Evolutionary conservation across 2,113 vertebrate genomes (phyloP).

Genomic region (Pomatostomus ruficeps): DNA sequence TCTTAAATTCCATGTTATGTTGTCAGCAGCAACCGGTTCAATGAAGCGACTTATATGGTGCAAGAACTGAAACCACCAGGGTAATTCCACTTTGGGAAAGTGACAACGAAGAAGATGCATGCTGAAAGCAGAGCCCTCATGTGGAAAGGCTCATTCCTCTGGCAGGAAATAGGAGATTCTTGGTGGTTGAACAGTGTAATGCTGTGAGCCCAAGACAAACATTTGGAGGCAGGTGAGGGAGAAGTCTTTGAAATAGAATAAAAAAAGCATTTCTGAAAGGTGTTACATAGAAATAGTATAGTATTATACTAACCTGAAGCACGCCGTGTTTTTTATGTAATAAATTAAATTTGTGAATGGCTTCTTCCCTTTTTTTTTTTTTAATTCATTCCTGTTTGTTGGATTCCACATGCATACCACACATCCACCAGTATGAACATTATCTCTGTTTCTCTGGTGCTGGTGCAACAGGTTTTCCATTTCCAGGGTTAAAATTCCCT

Average conservation of each 20-base stretch:
- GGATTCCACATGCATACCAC: not conserved
- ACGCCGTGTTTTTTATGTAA: not conserved
- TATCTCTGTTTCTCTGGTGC: not conserved
- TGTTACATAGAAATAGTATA: not conserved
- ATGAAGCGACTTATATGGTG: not conserved
- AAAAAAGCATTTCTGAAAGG: not conserved
- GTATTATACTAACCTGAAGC: not conserved
- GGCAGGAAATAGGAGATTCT: not conserved
- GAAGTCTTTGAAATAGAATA: not conserved
- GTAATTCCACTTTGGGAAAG: not conserved
- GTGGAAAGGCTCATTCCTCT: not conserved
- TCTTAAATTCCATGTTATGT: not conserved
- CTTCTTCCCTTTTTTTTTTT: not conserved
- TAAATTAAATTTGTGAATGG: not conserved
- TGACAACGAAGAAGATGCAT: not conserved
- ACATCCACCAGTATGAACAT: not conserved
- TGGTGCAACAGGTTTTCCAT: not conserved
- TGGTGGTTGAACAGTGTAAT: not conserved
- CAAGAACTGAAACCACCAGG: not conserved
- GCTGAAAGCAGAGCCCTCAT: not conserved
- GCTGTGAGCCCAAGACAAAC: not conserved
- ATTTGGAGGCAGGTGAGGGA: not conserved
- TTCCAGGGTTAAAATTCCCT: not conserved
- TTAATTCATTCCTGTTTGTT: not conserved
- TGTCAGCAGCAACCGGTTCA: not conserved